Evolutionary conservation across 1,140 invertebrate genomes (phyloP), one percentile per base, ranked within the genome.

Genomic region (Diplogasteroides magnus): DNA sequence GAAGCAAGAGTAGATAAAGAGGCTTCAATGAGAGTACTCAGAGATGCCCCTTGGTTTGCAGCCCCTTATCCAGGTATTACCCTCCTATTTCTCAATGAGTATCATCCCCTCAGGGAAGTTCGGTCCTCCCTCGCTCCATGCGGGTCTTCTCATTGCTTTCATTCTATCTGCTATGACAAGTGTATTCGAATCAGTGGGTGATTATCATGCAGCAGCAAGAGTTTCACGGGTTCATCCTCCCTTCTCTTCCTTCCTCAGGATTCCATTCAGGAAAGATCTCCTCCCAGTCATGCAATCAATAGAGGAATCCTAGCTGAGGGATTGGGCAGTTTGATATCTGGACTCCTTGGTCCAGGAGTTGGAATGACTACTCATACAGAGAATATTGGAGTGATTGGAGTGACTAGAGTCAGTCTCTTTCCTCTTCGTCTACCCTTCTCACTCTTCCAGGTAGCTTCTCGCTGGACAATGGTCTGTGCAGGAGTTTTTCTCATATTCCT

Each of bases 241-340:
- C 6, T 48, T 11, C 6, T 48, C 6, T 48, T 48, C 37, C 6
- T 48, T 48, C 37, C 6, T 48, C 37, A 48, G 19, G 6, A 19
- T 48, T 48, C 6, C 6, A 48, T 48, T 11, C 37, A 48, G 37
- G 37, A 48, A 48, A 6, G 37, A 48, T 11, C 76, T 13, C 83
- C 84, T 1, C 84, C 85, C 2, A 72, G 75, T n/a, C 84, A 85
- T 72, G 85, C 85, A 13, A 78, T 86, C 25, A 86, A 84, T 73
- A 64, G 79, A 32, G 79, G 79, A 61, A 81, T 81, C 27, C 57
- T 81, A 19, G 11, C 15, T 31, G 11, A 19, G 25, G 68, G 69
- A 31, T 13, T 76, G 6, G 78, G 79, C 26, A 80, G 74, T 56
- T 76, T 81, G 48, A 65, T 81, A 48, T 75, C 75, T 32, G 79